Base-by-base conservation (phyloP, 2,888 invertebrate genomes). In the Drosophila anceps region DNA sequence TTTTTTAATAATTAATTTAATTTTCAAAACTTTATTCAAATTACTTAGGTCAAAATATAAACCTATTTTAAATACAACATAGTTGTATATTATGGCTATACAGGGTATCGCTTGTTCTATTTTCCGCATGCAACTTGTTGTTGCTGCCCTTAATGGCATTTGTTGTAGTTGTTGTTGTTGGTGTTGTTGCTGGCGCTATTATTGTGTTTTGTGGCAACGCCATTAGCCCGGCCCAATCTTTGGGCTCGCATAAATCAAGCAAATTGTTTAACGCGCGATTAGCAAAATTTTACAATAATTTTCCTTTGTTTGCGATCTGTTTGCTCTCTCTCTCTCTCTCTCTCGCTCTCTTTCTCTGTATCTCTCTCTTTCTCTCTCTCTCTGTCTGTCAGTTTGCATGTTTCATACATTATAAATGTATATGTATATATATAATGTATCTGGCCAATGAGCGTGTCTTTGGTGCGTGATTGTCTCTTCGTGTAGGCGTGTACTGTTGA, bases 201-300 rank as follows among this genome's bases (percentile, higher is more conserved):
- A 53, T 53, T 53, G 53, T 53, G 69, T 54, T 58, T 69, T 69
- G 66, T 66, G 67, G 65, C 48, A 48, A 46, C 37, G 55, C 65
- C 76, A 85, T 82, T 88, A 81, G 69, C 65, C 68, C 53, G 31
- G 67, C 65, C 68, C 55, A 37, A 43, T 58, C 61, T 72, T 44
- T 68, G 27, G 48, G 67, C 53, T 57, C 58, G 54, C 76, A 86
- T 87, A 90, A 90, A 87, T 87, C 88, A 90, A 76, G 70, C 67
- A 88, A 90, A 87, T 89, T 86, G 90, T 84, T 87, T 90, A 87
- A 86, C 87, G 87, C 89, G 84, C 87, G 87, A 90, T 87, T 87
- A 87, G 90, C 87, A 86, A 88, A 86, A 81, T 82, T 90, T 82
- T 82, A 89, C 82, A 89, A 84, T 84, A 87, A 88, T 83, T 86